phyloP scores from a whole-genome alignment of 2,888 invertebrate species.

The Nemapogon koenigi region DNA sequence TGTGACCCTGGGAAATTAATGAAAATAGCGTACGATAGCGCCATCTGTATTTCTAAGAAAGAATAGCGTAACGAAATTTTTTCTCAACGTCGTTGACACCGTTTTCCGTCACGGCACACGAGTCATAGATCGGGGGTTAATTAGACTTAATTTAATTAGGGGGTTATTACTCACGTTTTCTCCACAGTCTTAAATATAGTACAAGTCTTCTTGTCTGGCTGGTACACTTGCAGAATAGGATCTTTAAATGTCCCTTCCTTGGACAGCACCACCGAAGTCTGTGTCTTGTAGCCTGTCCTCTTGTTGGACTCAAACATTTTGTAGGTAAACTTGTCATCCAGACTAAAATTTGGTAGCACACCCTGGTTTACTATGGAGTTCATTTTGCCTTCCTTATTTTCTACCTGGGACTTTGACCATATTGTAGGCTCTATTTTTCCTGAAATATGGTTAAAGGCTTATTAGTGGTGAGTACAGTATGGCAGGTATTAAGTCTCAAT shows the following conservation, averaged over 20 bases:
- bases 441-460: conserved; percentile 13
- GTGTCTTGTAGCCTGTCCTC: too few relatives aligned
- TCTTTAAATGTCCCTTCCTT: conserved; percentile 35
- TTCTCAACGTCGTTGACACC: too few relatives aligned
- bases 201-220: conserved; percentile 30
- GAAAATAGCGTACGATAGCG: too few relatives aligned
- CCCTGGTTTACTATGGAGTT: conserved; percentile 41
- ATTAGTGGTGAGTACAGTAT: too few relatives aligned
- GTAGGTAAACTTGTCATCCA: not conserved
- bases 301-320: not conserved
- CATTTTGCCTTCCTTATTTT: conserved; percentile 29
- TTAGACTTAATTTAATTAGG: too few relatives aligned
- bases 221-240: conserved; percentile 37
- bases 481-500: too few relatives aligned
- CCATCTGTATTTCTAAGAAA: too few relatives aligned
- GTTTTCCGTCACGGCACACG: too few relatives aligned
- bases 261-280: conserved; percentile 23
- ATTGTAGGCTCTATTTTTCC: conserved; percentile 34
- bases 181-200: conserved; percentile 33
- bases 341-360: conserved; percentile 37
- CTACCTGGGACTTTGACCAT: conserved; percentile 35
- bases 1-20: too few relatives aligned
- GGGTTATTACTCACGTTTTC: conserved; percentile 16
- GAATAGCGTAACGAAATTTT: too few relatives aligned
- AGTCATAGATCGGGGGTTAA: too few relatives aligned